A percentile compares a stretch with the other conserved stretches of the same genome.
These are phyloP conservation scores for Chelon labrosus DNA, from an alignment of 2,797 vertebrate genomes.

Conservation along the genomic window DNA sequence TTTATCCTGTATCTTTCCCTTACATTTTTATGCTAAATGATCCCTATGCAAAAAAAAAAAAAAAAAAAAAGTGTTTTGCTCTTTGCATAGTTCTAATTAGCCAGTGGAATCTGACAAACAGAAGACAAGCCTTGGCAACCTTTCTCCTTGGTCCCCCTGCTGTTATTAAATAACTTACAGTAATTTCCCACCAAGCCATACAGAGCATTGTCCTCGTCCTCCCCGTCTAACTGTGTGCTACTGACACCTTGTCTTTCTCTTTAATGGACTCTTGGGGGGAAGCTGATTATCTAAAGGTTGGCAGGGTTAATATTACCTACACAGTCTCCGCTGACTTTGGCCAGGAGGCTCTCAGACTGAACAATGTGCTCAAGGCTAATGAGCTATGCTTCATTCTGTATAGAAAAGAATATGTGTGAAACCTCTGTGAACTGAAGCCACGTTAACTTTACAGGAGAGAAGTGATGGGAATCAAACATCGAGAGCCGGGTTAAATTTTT, in stretches of 20 bases:
- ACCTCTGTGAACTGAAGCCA: conserved; percentile 48
- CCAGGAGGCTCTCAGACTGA: conserved; percentile 49
- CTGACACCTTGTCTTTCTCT: conserved; percentile 45
- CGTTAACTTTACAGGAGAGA: conserved; percentile 45
- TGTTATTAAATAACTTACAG: conserved; percentile 32
- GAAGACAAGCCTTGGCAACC: conserved; percentile 2
- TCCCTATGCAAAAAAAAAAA: background rate
- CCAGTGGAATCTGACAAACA: conserved; percentile 15
- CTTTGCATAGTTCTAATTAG: conserved; percentile 30
- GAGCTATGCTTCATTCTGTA: conserved; percentile 56
- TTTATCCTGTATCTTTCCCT: background rate
- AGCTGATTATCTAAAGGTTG: conserved; percentile 71
- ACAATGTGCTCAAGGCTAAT: conserved; percentile 65
- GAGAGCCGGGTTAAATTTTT: too few relatives aligned
- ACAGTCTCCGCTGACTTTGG: conserved; percentile 53
- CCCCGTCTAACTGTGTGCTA: conserved; percentile 12
- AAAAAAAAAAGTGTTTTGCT: conserved; percentile 11
- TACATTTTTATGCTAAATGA: conserved; percentile 2
- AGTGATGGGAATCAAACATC: too few relatives aligned
- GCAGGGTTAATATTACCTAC: conserved; percentile 66
- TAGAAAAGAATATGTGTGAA: conserved; percentile 50
- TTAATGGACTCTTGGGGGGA: conserved; percentile 35
- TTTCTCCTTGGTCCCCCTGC: background rate
- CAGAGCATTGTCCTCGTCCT: conserved; percentile 16
- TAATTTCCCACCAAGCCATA: conserved; percentile 19